Evolutionary conservation across 2,113 vertebrate genomes (phyloP).

Genomic region (Odontophorus gujanensis): DNA sequence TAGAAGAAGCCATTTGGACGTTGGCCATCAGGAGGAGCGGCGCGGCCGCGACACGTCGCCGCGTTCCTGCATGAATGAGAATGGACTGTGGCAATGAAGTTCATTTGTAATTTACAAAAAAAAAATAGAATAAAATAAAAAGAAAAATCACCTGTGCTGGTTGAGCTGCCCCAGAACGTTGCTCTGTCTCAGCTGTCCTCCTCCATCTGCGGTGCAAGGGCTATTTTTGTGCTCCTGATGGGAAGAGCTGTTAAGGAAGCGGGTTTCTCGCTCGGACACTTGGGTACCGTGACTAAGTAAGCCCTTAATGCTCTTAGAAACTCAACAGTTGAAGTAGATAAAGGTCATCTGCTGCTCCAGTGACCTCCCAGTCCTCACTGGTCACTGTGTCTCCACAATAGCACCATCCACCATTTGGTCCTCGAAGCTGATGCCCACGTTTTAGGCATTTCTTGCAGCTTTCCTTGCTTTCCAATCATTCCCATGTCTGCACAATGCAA

Average conservation of each 20-base stretch:
- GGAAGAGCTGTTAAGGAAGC: not conserved
- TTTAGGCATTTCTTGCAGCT: not conserved
- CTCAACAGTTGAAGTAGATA: not conserved
- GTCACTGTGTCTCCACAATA: not conserved
- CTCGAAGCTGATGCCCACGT: not conserved
- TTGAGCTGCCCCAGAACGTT: not conserved
- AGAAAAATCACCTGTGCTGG: fast-evolving
- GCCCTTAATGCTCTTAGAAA: constrained; percentile 41
- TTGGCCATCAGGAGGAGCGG: not conserved
- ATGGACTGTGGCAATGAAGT: not conserved
- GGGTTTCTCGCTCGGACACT: not conserved
- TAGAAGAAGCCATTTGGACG: not conserved
- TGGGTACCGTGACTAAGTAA: not conserved
- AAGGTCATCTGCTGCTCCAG: constrained; percentile 1
- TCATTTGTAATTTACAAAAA: not conserved
- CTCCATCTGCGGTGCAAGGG: not conserved
- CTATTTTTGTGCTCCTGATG: not conserved
- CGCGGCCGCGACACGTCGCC: not conserved
- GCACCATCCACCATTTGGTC: not conserved
- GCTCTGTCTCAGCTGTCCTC: not conserved
- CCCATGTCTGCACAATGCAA: not conserved
- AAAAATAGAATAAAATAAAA: no score
- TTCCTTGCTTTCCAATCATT: not conserved
- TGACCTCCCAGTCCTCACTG: not conserved
- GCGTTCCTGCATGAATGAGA: not conserved